Conservation (phyloP, 1,140 invertebrate genomes). For the Heterodera schachtii region DNA sequence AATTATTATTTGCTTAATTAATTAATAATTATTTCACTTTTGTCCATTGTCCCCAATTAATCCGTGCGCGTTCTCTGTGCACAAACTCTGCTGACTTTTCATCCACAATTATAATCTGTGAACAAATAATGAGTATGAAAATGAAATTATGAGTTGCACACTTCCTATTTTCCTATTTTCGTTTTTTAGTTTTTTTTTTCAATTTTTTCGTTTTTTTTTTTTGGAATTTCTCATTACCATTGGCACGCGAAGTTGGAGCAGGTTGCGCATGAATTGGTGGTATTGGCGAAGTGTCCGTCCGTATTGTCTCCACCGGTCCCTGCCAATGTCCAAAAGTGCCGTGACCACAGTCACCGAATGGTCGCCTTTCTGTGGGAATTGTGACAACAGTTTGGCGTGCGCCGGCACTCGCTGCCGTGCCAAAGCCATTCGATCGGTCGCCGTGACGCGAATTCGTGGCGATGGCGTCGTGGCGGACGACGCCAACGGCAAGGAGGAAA, state of each 20-base stretch:
- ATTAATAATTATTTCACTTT: slow-evolving; percentile 39
- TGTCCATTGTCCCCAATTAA: slow-evolving; percentile 50
- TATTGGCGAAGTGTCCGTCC: slow-evolving; percentile 50
- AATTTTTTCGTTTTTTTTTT: neutral
- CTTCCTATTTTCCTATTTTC: neutral
- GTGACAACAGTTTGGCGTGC: neutral
- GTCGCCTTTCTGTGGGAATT: neutral
- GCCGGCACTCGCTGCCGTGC: neutral
- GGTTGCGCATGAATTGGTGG: slow-evolving; percentile 57
- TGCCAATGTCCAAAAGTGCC: slow-evolving; percentile 39
- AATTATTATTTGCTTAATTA: too few relatives aligned
- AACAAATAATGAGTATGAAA: neutral
- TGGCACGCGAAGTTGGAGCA: slow-evolving; percentile 53
- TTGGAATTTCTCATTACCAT: slow-evolving; percentile 43
- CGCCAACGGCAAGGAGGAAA: neutral
- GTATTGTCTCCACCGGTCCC: slow-evolving; percentile 37
- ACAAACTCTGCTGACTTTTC: slow-evolving; percentile 57
- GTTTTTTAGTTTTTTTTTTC: too few relatives aligned
- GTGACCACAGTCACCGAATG: slow-evolving; percentile 33
- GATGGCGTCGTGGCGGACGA: neutral
- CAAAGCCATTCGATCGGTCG: neutral
- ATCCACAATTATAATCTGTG: slow-evolving; percentile 54
- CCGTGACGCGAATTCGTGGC: neutral
- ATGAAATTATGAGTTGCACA: too few relatives aligned
- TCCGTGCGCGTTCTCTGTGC: slow-evolving; percentile 32